Percentiles rank a stretch among this genome's conserved stretches.
phyloP scores from a whole-genome alignment of 2,888 invertebrate species.

The Tortrix viridana region DNA sequence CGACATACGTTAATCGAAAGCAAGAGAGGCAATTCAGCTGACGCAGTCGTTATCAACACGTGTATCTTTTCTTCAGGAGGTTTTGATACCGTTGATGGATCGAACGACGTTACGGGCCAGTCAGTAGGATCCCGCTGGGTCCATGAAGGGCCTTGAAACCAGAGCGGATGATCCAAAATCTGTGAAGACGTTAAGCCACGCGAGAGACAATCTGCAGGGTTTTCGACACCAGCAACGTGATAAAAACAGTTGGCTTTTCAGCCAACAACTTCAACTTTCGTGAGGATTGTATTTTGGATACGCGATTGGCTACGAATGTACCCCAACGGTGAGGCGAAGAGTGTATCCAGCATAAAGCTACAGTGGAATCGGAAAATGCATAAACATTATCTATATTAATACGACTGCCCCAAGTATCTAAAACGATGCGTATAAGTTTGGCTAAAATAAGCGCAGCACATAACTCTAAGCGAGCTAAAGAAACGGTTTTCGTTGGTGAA shows the following conservation, averaged over 20 bases:
- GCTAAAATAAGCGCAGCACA: conserved; percentile 15
- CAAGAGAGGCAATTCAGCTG: background rate
- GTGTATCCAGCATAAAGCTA: conserved; percentile 11
- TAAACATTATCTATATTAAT: conserved; percentile 5
- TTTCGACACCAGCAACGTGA: conserved; percentile 21
- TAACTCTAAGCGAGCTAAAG: conserved; percentile 21
- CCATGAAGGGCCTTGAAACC: conserved; percentile 27
- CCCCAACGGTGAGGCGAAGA: conserved; percentile 13
- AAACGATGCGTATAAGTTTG: conserved; percentile 15
- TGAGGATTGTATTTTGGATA: conserved; percentile 20
- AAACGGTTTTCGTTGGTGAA: conserved; percentile 20
- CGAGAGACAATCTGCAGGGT: conserved; percentile 25
- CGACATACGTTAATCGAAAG: conserved; percentile 6
- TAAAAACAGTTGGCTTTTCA: conserved; percentile 17
- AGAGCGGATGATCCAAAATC: conserved; percentile 21
- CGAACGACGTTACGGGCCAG: conserved; percentile 8
- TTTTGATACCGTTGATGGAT: background rate
- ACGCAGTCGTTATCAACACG: background rate
- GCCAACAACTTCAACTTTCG: no score
- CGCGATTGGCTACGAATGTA: conserved; percentile 24
- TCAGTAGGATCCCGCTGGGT: background rate
- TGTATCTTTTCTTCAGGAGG: conserved; percentile 16
- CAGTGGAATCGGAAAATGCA: no score
- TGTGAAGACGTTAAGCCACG: conserved; percentile 25
- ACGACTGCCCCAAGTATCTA: conserved; percentile 7